Conservation (phyloP, 2,797 vertebrate genomes). For the Petrocephalus sullivani region DNA sequence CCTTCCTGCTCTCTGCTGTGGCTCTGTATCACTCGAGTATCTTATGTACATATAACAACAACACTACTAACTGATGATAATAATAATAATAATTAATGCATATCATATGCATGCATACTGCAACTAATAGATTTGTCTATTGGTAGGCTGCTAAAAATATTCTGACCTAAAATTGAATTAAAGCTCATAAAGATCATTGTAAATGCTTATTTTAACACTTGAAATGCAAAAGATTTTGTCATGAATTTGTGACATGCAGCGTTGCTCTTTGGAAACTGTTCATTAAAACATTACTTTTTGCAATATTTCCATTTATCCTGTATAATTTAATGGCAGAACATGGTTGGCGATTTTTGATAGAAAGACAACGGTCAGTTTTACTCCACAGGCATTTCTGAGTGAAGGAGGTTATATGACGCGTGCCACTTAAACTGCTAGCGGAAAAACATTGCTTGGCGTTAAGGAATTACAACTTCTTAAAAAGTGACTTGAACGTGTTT, state of each 20-base stretch:
- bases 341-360: neutral
- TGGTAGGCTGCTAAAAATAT: neutral
- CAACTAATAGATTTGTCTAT: neutral
- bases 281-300: neutral
- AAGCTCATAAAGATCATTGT: neutral
- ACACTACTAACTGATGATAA: no score
- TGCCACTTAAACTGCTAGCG: constrained; percentile 19
- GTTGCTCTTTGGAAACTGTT: neutral
- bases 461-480: constrained; percentile 49
- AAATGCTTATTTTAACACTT: neutral
- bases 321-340: constrained; percentile 12
- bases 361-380: neutral
- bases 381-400: neutral
- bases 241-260: neutral
- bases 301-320: neutral
- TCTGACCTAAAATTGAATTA: neutral
- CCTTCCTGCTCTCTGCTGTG: neutral
- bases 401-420: neutral
- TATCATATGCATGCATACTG: neutral
- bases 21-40: neutral
- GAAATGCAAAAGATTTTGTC: neutral
- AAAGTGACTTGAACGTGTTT: constrained; percentile 41
- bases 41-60: no score
- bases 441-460: constrained; percentile 35
- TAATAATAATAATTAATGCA: no score